Evolutionary conservation across 2,797 vertebrate species (phyloP), one percentile per base, ranked within the genome.

Genomic region (Tragelaphus eurycerus): DNA sequence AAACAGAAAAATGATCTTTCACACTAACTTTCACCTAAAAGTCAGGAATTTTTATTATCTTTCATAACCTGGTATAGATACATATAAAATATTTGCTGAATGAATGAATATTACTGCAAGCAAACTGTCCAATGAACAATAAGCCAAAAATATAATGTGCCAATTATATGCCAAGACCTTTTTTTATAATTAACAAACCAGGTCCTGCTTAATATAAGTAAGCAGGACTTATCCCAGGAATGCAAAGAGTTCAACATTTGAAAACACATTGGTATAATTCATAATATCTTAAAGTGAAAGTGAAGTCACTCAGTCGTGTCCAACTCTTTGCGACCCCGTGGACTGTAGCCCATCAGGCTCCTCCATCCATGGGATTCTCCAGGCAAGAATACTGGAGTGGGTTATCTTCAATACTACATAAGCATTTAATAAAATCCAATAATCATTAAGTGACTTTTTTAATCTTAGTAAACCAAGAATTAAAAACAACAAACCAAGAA

Each of bases 121-220:
- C 52, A 95, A 90, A 90, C 27, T 38, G 17, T 38, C 59, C 76
- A 90, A 71, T 48, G 10, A 90, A 93, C 12, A 92, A 57, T 27
- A 92, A 81, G 59, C 25, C 71, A 86, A 94, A 86, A 86, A 92
- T 71, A 93, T 14, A 97, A 89, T 34, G 25, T 34, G 25, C 48
- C 64, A 94, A 52, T 29, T 79, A 79, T 79, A 89, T 57, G 31
- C 19, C 71, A 60, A 82, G 86, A 38, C 92, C 8, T 52, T 86
- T 81, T 83, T 87, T 89, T 84, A 8, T 71, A 74, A 83, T 91
- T 86, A 97, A 50, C 16, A 93, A 91, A 93, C 87, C 12, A 92
- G 89, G 78, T 62, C 54, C 50, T 86, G 67, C 25, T 79, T 92
- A 83, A 83, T 67, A 93, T 82, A 82, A 90, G 25, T 13, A 92